Evolutionary conservation across 2,797 vertebrate genomes (phyloP).

Genomic region (Syngnathus acus): DNA sequence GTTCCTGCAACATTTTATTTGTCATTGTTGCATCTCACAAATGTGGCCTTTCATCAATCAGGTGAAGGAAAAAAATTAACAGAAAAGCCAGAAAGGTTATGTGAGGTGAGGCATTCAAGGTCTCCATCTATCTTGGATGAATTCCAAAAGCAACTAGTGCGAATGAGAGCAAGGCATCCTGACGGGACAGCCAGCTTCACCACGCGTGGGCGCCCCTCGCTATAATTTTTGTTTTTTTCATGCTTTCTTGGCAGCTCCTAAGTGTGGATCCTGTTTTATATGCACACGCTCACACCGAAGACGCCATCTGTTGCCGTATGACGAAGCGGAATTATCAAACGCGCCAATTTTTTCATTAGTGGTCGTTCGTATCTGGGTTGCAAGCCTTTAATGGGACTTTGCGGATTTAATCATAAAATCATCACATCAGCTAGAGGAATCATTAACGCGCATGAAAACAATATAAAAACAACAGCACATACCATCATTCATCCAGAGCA

Average conservation of each 20-base stretch:
- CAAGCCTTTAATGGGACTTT: no score
- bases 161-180: background rate
- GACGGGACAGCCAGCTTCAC: background rate
- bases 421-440: no score
- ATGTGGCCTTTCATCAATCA: background rate
- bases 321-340: background rate
- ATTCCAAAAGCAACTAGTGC: background rate
- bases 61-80: background rate
- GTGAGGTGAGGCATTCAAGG: background rate
- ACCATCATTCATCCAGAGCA: no score
- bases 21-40: background rate
- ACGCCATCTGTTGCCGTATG: background rate
- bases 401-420: no score
- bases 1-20: background rate
- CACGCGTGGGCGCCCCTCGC: background rate
- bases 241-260: background rate
- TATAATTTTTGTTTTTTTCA: background rate
- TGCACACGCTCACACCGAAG: background rate
- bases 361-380: background rate
- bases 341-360: background rate
- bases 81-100: background rate
- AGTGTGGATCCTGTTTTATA: background rate
- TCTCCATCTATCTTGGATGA: background rate
- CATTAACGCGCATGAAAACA: background rate
- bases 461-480: no score